Base-by-base conservation (phyloP, 2,113 vertebrate genomes). In the Trichomycterus rosablanca region DNA sequence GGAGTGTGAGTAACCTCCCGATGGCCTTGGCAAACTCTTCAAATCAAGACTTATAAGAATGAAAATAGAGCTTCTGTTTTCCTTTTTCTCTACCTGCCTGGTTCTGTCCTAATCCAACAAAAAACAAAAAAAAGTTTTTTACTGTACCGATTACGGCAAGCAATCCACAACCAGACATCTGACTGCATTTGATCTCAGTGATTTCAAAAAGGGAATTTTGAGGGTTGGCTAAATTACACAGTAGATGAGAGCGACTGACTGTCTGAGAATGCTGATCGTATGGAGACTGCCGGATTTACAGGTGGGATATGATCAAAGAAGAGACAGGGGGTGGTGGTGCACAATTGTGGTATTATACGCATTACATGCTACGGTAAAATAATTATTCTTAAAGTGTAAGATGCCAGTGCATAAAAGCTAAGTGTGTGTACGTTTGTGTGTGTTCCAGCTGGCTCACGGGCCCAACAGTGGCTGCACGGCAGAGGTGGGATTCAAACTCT, bases 231-330 rank as follows among this genome's bases (percentile, higher is more conserved):
- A 64, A 64, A 64, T 64, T 44, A 64, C 22, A 56, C 11, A 34
- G 52, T 65, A 48, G 34, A 15, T 3, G 10, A 48, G 34, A 56
- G 34, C 34, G 53, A 65, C 52, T 40, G 34, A 4, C 51, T 56
- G 52, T 65, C 63, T 65, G 63, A 57, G 63, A 65, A 65, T 56
- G 43, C 32, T 52, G 37, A 48, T 57, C 9, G 32, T 48, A 65
- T 28, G 43, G 43, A 65, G 34, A 65, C 30, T 56, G 42, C 18
- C 5, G 62, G 44, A 64, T 65, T 48, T 48, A 35, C 63, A 56
- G n/a, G 53, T 48, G 32, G 45, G 53, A 49, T 49, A 4, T 20
- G 43, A 48, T 65, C 63, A 56, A 56, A 64, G 34, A 37, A 42
- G 16, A 22, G n/a, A n/a, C n/a, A n/a, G n/a, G 16, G 35, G 43